Conservation (phyloP, 2,797 vertebrate genomes). For the Poeciliopsis paucimaculata region DNA sequence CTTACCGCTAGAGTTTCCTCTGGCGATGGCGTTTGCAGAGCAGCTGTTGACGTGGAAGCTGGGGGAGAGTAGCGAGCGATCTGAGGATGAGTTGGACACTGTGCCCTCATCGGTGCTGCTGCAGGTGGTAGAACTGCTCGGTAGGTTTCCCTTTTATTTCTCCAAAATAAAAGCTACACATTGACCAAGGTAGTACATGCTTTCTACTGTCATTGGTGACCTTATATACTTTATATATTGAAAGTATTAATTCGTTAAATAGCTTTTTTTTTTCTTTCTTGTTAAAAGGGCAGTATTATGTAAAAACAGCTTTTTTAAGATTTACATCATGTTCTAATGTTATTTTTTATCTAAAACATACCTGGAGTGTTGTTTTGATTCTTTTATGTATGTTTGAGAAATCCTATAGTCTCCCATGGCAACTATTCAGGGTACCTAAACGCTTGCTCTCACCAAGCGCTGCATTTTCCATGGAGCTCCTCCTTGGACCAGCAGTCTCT, state of each 20-base stretch:
- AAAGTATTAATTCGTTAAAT: not conserved
- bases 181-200: not conserved
- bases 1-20: constrained; percentile 94
- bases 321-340: no score
- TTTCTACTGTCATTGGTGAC: not conserved
- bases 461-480: no score
- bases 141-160: constrained; percentile 73
- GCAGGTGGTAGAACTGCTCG: constrained; percentile 94
- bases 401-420: no score
- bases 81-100: constrained; percentile 92
- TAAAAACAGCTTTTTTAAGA: no score
- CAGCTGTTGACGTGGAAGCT: constrained; percentile 94
- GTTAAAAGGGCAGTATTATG: not conserved
- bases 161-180: not conserved
- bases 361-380: no score
- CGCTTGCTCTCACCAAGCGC: no score
- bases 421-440: no score
- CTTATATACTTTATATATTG: not conserved
- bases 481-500: no score
- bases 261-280: not conserved
- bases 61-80: constrained; percentile 83
- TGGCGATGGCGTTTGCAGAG: constrained; percentile 96
- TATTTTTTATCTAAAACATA: no score
- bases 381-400: no score
- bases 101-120: constrained; percentile 91